phyloP scores from a whole-genome alignment of 2,113 vertebrate species.

The Silurus meridionalis region DNA sequence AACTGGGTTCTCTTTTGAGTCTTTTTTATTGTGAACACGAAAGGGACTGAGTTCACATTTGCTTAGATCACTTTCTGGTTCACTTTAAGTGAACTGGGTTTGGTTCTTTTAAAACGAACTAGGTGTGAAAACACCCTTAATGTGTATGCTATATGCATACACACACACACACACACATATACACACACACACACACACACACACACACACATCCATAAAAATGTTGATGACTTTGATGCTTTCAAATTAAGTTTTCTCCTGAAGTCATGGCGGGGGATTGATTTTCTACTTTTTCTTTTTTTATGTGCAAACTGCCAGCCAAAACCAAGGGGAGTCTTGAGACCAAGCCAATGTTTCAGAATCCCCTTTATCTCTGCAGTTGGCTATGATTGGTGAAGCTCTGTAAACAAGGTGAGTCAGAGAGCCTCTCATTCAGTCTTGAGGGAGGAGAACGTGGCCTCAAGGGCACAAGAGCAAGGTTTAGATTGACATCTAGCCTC shows the following conservation, averaged over 20 bases:
- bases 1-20: too few relatives aligned
- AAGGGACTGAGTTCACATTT: too few relatives aligned
- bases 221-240: background rate
- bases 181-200: too few relatives aligned
- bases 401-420: slow-evolving; percentile 33
- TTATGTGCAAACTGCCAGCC: background rate
- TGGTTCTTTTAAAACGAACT: too few relatives aligned
- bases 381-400: slow-evolving; percentile 18
- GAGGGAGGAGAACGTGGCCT: background rate
- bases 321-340: background rate
- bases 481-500: slow-evolving; percentile 3
- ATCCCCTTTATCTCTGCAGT: slow-evolving; percentile 7
- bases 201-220: too few relatives aligned
- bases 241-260: slow-evolving; percentile 8
- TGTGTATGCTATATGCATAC: too few relatives aligned
- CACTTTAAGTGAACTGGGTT: too few relatives aligned
- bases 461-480: background rate
- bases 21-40: too few relatives aligned
- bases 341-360: background rate
- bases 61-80: too few relatives aligned
- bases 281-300: background rate
- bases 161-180: too few relatives aligned
- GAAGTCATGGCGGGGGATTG: background rate
- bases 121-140: too few relatives aligned
- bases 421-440: background rate